These are phyloP conservation scores for Mesorhabditis sp. DNA, from an alignment of 2,888 invertebrate species.

Conservation along the genomic window DNA sequence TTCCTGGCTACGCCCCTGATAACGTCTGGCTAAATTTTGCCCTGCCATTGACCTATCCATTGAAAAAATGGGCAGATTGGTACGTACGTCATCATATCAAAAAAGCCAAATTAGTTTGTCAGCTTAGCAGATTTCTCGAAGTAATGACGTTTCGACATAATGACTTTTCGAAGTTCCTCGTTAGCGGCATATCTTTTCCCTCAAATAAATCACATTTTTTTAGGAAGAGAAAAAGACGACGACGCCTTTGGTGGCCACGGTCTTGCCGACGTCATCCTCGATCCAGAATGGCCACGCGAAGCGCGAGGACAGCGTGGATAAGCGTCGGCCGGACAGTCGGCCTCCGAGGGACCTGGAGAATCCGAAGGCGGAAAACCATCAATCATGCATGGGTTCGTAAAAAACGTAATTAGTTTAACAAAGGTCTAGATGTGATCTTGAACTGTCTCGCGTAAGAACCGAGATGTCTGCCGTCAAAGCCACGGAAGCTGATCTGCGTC, in stretches of 20 bases:
- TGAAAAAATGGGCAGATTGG: too few relatives aligned
- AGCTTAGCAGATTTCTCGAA: too few relatives aligned
- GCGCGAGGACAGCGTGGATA: not conserved
- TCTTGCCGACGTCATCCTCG: not conserved
- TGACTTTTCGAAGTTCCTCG: too few relatives aligned
- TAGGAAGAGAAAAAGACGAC: not conserved
- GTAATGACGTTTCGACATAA: too few relatives aligned
- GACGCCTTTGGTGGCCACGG: not conserved
- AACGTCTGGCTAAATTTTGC: too few relatives aligned
- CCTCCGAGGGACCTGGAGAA: not conserved
- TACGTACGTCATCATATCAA: too few relatives aligned
- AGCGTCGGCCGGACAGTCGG: not conserved
- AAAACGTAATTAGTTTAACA: conserved; percentile 3
- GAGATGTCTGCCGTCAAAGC: conserved; percentile 74
- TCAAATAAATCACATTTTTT: too few relatives aligned
- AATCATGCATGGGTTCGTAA: not conserved
- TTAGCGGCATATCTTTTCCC: too few relatives aligned
- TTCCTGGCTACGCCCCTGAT: too few relatives aligned
- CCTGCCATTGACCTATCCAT: too few relatives aligned
- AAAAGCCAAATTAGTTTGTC: too few relatives aligned
- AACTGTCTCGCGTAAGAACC: conserved; percentile 71
- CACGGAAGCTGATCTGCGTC: conserved; percentile 72
- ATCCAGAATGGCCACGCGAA: not conserved
- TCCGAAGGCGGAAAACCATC: not conserved
- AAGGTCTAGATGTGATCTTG: conserved; percentile 52